Evolutionary conservation across 2,113 vertebrate species (phyloP).

Genomic region (Thermophis baileyi): DNA sequence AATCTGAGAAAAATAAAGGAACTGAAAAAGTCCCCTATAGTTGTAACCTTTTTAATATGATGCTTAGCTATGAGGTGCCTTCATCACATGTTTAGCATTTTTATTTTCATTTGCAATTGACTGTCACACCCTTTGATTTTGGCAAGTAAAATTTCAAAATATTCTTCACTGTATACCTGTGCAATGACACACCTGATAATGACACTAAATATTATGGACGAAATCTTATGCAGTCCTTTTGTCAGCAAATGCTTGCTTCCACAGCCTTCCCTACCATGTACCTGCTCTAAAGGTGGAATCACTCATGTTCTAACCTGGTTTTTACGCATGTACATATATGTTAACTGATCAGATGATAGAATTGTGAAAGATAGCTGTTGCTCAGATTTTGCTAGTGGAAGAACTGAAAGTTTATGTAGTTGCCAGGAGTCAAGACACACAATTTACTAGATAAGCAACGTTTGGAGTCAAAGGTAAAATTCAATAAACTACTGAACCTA

Average conservation of each 20-base stretch:
- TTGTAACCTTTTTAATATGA: neutral
- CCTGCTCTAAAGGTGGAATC: neutral
- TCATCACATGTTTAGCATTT: neutral
- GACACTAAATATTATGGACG: neutral
- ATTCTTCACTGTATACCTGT: neutral
- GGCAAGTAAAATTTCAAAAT: neutral
- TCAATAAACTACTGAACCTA: neutral
- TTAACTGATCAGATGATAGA: constrained; percentile 25
- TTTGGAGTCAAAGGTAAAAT: neutral
- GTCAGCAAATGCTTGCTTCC: neutral
- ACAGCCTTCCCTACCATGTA: neutral
- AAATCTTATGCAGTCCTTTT: neutral
- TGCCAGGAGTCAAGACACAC: neutral
- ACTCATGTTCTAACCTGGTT: neutral
- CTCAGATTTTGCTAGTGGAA: neutral
- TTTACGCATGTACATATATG: neutral
- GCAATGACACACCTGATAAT: neutral
- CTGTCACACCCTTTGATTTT: neutral
- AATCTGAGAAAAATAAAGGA: neutral
- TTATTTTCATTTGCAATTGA: neutral
- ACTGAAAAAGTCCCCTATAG: neutral
- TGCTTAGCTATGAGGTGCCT: neutral
- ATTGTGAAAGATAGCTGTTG: constrained; percentile 27
- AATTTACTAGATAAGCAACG: neutral
- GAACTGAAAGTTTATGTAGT: neutral